phyloP scores from a whole-genome alignment of 2,113 vertebrate genomes.

The Parus major region DNA sequence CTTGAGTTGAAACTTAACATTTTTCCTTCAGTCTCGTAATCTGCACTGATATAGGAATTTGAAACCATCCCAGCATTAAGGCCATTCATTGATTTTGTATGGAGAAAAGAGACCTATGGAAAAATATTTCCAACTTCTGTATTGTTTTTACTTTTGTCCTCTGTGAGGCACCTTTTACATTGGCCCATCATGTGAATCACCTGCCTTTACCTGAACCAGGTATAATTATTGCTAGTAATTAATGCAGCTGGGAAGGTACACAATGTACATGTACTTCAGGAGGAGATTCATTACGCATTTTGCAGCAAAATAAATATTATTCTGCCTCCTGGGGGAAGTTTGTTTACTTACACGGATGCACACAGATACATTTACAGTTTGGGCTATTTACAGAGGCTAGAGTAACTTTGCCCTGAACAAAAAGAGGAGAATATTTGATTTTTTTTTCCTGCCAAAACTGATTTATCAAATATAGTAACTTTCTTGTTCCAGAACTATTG shows the following conservation, averaged over 20 bases:
- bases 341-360: neutral
- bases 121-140: neutral
- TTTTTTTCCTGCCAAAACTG: neutral
- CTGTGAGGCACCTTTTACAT: neutral
- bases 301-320: neutral
- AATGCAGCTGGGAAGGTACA: neutral
- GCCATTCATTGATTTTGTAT: neutral
- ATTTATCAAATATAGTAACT: neutral
- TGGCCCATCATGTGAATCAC: neutral
- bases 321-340: neutral
- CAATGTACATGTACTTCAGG: neutral
- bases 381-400: neutral
- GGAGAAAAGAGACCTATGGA: neutral
- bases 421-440: neutral
- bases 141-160: neutral
- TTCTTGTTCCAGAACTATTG: neutral
- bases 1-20: neutral
- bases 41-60: neutral
- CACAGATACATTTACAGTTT: neutral
- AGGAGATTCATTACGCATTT: neutral
- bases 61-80: neutral
- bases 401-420: neutral
- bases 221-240: neutral
- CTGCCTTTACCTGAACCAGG: neutral
- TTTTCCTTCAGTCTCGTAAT: neutral